A percentile compares a stretch with the other conserved stretches of the same genome.
phyloP scores from a whole-genome alignment of 2,888 invertebrate genomes.

The Cryptophagus acutangulus region DNA sequence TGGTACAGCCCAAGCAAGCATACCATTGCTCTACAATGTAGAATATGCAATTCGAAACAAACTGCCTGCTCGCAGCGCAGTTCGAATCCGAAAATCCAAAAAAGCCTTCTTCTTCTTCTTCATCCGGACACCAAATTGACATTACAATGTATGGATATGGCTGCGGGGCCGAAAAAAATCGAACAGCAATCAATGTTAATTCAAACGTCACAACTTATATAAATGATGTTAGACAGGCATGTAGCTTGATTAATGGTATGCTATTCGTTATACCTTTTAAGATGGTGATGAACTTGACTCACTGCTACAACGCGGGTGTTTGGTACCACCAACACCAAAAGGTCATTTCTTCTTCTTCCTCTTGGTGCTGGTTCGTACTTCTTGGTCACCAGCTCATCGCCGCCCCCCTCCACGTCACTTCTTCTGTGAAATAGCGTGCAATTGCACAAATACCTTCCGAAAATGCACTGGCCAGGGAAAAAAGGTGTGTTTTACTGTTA shows the following conservation, averaged over 20 bases:
- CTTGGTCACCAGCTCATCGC: too few relatives aligned
- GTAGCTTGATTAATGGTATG: slow-evolving; percentile 43
- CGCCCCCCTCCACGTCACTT: too few relatives aligned
- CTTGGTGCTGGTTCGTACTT: too few relatives aligned
- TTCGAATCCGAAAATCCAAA: too few relatives aligned
- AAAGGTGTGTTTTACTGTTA: slow-evolving; percentile 13
- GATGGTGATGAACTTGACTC: slow-evolving; percentile 32
- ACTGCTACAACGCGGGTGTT: slow-evolving; percentile 20
- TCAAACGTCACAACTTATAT: slow-evolving; percentile 48
- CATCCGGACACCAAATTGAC: not conserved
- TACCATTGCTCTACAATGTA: slow-evolving; percentile 18
- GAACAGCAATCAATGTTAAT: slow-evolving; percentile 49
- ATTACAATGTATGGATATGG: too few relatives aligned
- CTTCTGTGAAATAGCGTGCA: too few relatives aligned
- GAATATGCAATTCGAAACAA: slow-evolving; percentile 15
- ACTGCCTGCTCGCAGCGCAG: too few relatives aligned
- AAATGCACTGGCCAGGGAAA: too few relatives aligned
- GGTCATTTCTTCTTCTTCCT: too few relatives aligned
- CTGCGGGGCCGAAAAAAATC: slow-evolving; percentile 39
- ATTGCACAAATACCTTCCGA: too few relatives aligned
- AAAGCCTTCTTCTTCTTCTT: too few relatives aligned
- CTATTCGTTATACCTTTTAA: slow-evolving; percentile 36
- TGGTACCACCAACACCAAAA: slow-evolving; percentile 10
- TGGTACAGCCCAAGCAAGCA: slow-evolving; percentile 21
- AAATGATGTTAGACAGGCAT: slow-evolving; percentile 46